phyloP scores from a whole-genome alignment of 2,113 vertebrate genomes.

The Rhynchopsitta pachyrhyncha region DNA sequence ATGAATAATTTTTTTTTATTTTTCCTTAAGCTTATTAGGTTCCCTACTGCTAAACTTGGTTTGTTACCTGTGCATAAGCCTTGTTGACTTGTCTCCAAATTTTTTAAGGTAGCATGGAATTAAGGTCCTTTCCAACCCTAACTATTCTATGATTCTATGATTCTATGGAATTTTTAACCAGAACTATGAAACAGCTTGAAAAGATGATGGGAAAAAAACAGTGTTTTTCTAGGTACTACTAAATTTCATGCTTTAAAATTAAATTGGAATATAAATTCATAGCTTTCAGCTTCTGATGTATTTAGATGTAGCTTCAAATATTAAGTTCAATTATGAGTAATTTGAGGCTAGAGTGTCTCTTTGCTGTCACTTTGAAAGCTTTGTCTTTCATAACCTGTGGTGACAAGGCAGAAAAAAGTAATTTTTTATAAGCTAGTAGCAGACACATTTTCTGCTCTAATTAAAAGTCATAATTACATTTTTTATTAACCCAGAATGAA shows the following conservation, averaged over 20 bases:
- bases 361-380: constrained; percentile 22
- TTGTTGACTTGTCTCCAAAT: not conserved
- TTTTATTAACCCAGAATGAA: constrained; percentile 61
- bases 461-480: constrained; percentile 67
- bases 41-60: not conserved
- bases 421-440: constrained; percentile 25
- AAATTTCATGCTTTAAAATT: constrained; percentile 28
- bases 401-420: constrained; percentile 36
- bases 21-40: not conserved
- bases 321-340: constrained; percentile 43
- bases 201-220: not conserved
- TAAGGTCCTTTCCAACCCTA: not conserved
- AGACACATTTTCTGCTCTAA: constrained; percentile 53
- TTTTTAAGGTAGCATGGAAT: not conserved
- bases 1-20: not conserved
- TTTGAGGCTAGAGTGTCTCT: constrained; percentile 42
- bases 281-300: constrained; percentile 2
- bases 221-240: not conserved
- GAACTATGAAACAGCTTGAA: not conserved
- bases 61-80: not conserved
- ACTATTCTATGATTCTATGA: too few relatives aligned
- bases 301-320: constrained; percentile 49
- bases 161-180: not conserved
- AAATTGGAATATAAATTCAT: constrained; percentile 20
- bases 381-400: constrained; percentile 49